phyloP scores from a whole-genome alignment of 2,113 vertebrate species.

The Diglossa brunneiventris region DNA sequence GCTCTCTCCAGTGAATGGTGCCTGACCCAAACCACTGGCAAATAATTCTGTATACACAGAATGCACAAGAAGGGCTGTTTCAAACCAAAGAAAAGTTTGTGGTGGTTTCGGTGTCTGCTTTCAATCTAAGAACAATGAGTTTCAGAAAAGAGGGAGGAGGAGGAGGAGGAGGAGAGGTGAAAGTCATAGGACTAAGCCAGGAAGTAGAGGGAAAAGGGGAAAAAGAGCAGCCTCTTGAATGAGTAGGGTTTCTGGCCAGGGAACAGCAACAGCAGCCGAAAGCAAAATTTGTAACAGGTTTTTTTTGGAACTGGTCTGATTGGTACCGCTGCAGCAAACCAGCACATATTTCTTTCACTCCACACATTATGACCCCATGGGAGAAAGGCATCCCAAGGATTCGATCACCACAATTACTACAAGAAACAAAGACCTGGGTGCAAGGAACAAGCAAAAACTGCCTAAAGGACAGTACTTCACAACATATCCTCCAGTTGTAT shows the following conservation, averaged over 20 bases:
- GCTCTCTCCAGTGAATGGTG: background rate
- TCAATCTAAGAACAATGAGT: background rate
- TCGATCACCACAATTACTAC: background rate
- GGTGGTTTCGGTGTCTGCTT: background rate
- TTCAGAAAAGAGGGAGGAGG: background rate
- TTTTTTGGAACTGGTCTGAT: background rate
- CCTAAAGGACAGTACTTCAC: background rate
- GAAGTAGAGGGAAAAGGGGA: background rate
- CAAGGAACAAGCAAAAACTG: background rate
- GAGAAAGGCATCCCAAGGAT: background rate
- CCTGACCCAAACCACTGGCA: background rate
- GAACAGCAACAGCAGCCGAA: background rate
- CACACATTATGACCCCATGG: background rate
- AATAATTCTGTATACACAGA: background rate
- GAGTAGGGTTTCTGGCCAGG: background rate
- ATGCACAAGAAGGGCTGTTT: background rate
- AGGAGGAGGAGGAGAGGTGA: background rate
- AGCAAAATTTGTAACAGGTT: background rate
- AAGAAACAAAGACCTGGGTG: background rate
- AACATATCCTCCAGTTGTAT: background rate
- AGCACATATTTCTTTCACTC: background rate
- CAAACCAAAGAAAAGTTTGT: background rate
- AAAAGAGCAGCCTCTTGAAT: background rate
- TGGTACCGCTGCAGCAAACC: background rate
- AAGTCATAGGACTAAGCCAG: background rate